These are phyloP conservation scores for Penelope pileata DNA, from an alignment of 2,113 vertebrate genomes.

Conservation along the genomic window DNA sequence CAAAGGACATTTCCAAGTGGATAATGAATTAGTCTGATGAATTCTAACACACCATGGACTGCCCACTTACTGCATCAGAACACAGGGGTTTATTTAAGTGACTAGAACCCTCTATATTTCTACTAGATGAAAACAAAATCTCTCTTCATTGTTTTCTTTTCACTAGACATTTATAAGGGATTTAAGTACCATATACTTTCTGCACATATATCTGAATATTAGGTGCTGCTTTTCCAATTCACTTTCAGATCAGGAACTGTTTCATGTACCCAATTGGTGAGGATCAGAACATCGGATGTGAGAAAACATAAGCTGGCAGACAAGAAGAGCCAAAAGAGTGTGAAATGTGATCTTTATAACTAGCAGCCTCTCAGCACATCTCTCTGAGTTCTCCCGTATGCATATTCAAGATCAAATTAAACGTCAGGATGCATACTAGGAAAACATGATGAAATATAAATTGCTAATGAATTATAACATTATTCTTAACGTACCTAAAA, in stretches of 20 bases:
- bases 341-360: background rate
- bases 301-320: background rate
- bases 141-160: background rate
- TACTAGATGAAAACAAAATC: background rate
- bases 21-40: background rate
- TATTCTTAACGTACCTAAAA: constrained; percentile 17
- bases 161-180: background rate
- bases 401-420: background rate
- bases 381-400: background rate
- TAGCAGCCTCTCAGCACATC: background rate
- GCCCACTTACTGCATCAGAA: background rate
- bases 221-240: background rate
- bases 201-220: background rate
- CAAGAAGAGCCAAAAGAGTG: background rate
- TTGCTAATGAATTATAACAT: constrained; percentile 11
- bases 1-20: background rate
- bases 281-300: background rate
- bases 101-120: background rate
- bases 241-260: background rate
- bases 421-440: constrained; percentile 9
- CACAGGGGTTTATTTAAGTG: background rate
- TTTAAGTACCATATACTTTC: background rate
- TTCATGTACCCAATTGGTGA: background rate
- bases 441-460: constrained; percentile 18
- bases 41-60: background rate